phyloP scores from a whole-genome alignment of 2,797 vertebrate genomes.

The Paguma larvata region DNA sequence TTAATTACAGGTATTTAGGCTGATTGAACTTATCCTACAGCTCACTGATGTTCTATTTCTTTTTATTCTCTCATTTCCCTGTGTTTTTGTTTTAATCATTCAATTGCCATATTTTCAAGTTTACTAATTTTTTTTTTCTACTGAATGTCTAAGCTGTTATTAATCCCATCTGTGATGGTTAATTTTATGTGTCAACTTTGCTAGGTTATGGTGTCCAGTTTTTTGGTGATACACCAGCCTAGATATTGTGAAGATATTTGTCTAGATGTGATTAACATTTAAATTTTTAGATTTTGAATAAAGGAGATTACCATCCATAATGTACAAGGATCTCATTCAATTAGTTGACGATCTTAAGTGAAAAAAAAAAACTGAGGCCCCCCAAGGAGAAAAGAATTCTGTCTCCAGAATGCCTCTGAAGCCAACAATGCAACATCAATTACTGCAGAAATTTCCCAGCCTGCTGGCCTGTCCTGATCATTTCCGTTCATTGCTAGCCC shows the following conservation, averaged over 20 bases:
- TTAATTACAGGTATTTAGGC: neutral
- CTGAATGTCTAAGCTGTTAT: neutral
- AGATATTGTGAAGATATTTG: neutral
- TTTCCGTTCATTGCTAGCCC: neutral
- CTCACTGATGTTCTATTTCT: neutral
- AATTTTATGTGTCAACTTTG: neutral
- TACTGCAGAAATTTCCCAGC: neutral
- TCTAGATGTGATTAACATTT: neutral
- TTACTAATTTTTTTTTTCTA: conserved; percentile 17
- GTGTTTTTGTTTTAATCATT: conserved; percentile 25
- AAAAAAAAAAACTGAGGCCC: neutral
- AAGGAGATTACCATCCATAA: neutral
- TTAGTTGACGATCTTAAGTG: neutral
- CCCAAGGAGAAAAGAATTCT: neutral
- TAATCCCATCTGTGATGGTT: neutral
- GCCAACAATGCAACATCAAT: neutral
- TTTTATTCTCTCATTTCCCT: neutral
- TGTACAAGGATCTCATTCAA: neutral
- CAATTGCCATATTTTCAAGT: neutral
- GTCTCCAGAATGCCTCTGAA: neutral
- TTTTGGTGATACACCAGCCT: neutral
- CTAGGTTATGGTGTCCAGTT: neutral
- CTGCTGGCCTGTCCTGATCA: neutral
- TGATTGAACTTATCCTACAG: neutral
- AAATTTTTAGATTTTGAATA: neutral